Evolutionary conservation across 2,797 vertebrate genomes (phyloP).

Genomic region (Eupleurogrammus muticus): DNA sequence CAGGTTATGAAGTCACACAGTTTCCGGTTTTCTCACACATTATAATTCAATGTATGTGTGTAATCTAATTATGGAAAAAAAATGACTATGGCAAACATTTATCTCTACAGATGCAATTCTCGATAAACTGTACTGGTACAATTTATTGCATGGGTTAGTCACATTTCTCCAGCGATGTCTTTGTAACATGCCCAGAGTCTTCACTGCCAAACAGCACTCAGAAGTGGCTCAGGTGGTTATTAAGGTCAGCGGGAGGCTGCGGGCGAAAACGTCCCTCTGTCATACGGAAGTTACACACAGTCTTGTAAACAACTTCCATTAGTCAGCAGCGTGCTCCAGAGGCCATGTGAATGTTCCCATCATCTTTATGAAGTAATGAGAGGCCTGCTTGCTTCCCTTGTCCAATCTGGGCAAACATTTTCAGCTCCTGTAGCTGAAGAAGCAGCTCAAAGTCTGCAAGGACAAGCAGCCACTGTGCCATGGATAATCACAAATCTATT

Average conservation of each 20-base stretch:
- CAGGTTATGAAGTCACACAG: neutral
- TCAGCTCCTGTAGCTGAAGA: neutral
- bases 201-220: neutral
- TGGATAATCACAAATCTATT: neutral
- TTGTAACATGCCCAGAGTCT: neutral
- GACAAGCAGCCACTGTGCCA: neutral
- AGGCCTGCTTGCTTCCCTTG: conserved; percentile 11
- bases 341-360: conserved; percentile 10
- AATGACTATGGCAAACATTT: neutral
- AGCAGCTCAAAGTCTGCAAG: neutral
- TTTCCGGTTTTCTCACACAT: neutral
- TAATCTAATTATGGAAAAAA: neutral
- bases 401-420: conserved; percentile 17
- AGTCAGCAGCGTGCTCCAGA: neutral
- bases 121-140: neutral
- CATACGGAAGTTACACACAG: too few relatives aligned
- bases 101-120: neutral
- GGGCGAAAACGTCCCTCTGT: neutral
- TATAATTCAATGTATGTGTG: neutral
- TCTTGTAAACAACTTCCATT: neutral
- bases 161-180: neutral
- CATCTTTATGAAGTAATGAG: conserved; percentile 24
- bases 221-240: neutral
- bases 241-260: neutral
- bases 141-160: neutral